Percentiles rank a stretch among this genome's conserved stretches.
These are phyloP conservation scores for Sericinus montela DNA, from an alignment of 2,888 invertebrate species.

Conservation along the genomic window DNA sequence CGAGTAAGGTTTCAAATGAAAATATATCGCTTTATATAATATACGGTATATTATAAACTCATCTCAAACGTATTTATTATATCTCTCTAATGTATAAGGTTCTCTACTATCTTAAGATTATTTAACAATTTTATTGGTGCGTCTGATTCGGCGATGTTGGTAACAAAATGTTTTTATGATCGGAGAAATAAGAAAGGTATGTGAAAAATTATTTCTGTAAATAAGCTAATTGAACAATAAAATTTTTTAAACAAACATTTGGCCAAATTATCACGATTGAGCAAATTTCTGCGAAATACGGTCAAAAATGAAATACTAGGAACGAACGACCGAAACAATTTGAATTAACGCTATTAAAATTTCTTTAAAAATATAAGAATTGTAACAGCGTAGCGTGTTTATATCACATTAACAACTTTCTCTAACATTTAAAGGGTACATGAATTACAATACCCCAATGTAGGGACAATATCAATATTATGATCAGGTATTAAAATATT, in stretches of 20 bases:
- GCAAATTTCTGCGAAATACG: slow-evolving; percentile 68
- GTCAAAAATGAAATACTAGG: slow-evolving; percentile 64
- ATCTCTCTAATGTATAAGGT: slow-evolving; percentile 16
- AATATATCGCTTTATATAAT: not conserved
- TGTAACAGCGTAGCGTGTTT: slow-evolving; percentile 58
- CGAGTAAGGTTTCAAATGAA: slow-evolving; percentile 2
- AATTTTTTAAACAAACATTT: slow-evolving; percentile 31
- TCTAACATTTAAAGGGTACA: slow-evolving; percentile 67
- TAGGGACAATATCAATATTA: slow-evolving; percentile 63
- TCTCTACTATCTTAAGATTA: slow-evolving; percentile 22
- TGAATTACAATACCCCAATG: slow-evolving; percentile 50
- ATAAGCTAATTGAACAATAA: not conserved
- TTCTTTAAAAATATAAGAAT: slow-evolving; percentile 46
- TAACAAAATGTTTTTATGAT: slow-evolving; percentile 31
- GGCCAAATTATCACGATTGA: slow-evolving; percentile 61
- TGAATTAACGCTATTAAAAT: slow-evolving; percentile 59
- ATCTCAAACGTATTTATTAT: slow-evolving; percentile 10
- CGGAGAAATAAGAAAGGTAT: slow-evolving; percentile 2
- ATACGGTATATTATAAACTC: slow-evolving; percentile 12
- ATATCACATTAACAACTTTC: slow-evolving; percentile 66
- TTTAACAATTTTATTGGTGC: slow-evolving; percentile 30
- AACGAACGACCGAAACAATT: slow-evolving; percentile 61
- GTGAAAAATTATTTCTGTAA: too few relatives aligned
- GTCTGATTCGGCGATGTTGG: slow-evolving; percentile 40
- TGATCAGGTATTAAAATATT: slow-evolving; percentile 73